phyloP scores from a whole-genome alignment of 2,888 invertebrate species.

The Rhaphigaster nebulosa region DNA sequence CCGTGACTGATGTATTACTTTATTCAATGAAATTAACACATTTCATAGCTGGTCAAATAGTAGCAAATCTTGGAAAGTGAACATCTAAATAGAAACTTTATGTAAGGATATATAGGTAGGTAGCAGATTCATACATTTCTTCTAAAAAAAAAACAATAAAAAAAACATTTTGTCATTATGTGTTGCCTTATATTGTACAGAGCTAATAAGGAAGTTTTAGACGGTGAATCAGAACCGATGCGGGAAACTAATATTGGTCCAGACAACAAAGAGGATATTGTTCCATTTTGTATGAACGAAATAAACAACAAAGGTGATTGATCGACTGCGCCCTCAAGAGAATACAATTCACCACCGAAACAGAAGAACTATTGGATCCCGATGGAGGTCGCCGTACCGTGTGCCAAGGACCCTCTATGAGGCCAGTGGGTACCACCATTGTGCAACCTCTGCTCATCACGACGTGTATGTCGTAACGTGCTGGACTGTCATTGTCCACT shows the following conservation, averaged over 20 bases:
- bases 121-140: too few relatives aligned
- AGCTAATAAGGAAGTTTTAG: not conserved
- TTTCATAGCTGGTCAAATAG: too few relatives aligned
- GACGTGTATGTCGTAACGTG: not conserved
- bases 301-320: not conserved
- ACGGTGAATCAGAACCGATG: not conserved
- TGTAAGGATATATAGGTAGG: too few relatives aligned
- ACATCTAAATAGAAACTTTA: too few relatives aligned
- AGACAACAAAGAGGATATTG: not conserved
- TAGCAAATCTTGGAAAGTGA: too few relatives aligned
- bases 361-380: not conserved
- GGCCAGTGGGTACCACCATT: not conserved
- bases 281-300: not conserved
- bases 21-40: too few relatives aligned
- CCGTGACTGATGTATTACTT: too few relatives aligned
- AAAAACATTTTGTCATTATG: not conserved
- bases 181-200: too few relatives aligned
- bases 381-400: not conserved
- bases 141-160: too few relatives aligned
- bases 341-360: not conserved
- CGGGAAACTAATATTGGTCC: not conserved
- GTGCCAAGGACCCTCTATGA: constrained; percentile 7
- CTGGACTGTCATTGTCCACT: not conserved
- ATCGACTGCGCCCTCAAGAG: not conserved
- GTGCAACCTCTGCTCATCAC: not conserved